Conservation (phyloP, 2,113 vertebrate species). For the Tiliqua scincoides region DNA sequence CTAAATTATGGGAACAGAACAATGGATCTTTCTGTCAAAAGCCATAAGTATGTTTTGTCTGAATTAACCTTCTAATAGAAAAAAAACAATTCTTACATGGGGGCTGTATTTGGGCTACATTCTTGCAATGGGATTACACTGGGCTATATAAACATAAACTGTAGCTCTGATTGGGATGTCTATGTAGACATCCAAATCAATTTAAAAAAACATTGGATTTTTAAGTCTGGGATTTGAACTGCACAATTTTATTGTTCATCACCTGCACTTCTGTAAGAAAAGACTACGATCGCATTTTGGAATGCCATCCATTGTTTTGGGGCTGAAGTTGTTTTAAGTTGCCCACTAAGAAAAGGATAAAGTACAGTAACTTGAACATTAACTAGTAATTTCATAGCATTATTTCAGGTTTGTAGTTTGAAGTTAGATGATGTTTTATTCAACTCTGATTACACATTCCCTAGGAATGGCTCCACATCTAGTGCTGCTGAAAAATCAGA, state of each 20-base stretch:
- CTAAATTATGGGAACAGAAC: not conserved
- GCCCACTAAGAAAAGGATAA: too few relatives aligned
- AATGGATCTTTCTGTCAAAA: not conserved
- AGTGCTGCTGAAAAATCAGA: not conserved
- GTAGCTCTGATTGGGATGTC: not conserved
- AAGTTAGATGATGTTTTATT: not conserved
- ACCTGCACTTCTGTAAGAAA: not conserved
- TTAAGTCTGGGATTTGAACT: not conserved
- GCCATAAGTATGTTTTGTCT: not conserved
- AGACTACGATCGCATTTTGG: not conserved
- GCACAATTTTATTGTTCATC: not conserved
- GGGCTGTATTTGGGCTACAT: not conserved
- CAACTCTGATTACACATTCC: conserved; percentile 7
- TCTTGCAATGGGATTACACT: too few relatives aligned
- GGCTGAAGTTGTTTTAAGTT: not conserved
- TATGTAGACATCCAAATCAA: too few relatives aligned
- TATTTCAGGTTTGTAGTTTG: not conserved
- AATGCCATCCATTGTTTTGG: conserved; percentile 29
- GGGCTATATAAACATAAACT: too few relatives aligned
- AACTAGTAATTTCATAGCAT: not conserved
- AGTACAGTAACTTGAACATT: not conserved
- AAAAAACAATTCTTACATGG: not conserved
- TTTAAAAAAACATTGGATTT: too few relatives aligned
- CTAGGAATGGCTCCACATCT: not conserved
- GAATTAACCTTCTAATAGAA: not conserved